Evolutionary conservation across 2,113 vertebrate species (phyloP), one percentile per base, ranked within the genome.

Genomic region (Prochilodus magdalenae): DNA sequence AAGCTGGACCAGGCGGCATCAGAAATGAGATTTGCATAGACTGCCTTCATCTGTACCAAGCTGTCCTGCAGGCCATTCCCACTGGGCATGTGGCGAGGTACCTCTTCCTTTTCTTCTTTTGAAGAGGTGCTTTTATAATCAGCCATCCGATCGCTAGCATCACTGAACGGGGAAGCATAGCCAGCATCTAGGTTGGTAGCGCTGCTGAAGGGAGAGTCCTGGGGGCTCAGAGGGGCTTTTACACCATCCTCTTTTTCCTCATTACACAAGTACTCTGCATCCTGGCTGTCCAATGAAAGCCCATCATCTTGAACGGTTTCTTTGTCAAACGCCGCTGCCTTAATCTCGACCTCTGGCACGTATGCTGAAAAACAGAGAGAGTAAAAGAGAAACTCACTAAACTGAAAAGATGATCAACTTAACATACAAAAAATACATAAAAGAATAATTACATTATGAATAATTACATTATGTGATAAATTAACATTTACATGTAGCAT

Each of bases 21-120:
- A 0, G 97, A 97, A 89, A 99, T 96, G 82, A 99, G 89, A 92
- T 98, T 98, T 87, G 97, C 96, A 90, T 98, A 99, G 89, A 98
- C 96, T 0, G 96, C 96, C 93, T 99, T 99, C 94, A 99, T 99
- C 89, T 98, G 96, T 60, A 95, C 95, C 93, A 98, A 92, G 93
- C 96, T 99, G 93, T 99, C 97, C 92, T 97, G 96, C 78, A 97
- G 94, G 26, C 96, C 67, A 95, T 97, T 65, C 95, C 94, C 72
- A 90, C 95, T 47, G 78, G 93, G 93, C 65, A 90, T 90, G 24
- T 20, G 36, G n/a, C 24, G 22, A 14, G 26, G 49, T 24, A 92
- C 93, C 66, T 95, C 96, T 81, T 95, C 93, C 80, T 94, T 96
- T 85, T 98, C 96, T 33, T 98, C 96, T 86, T 92, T 93, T 75